Base-by-base conservation (phyloP, 2,888 invertebrate genomes). In the Scaptomyza caliginosa region DNA sequence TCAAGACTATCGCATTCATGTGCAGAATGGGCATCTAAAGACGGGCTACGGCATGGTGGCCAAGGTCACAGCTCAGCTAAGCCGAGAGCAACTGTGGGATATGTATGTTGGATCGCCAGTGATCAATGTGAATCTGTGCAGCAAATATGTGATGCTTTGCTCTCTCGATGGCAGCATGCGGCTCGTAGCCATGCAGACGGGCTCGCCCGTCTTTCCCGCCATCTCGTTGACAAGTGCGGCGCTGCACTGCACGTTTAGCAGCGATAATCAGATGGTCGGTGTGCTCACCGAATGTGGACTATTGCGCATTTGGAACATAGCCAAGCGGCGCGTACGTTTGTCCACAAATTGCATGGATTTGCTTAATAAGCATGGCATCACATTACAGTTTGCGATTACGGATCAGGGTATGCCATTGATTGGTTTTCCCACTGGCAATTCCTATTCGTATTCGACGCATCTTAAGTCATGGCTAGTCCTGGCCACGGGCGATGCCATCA, bases 371-470 rank as follows among this genome's bases (percentile, higher is more conserved):
- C 89, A 90, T 42, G 66, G 94, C 93, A 21, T 93, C 92, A 63
- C 93, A 92, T 69, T 94, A 93, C 86, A 93, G 93, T 57, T 93
- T 94, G 80, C 92, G 90, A 74, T 91, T 88, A 83, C 95, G 11
- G 94, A 96, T 67, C 94, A 95, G 67, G 96, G 96, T 23, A 93
- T 95, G 88, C 97, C 98, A 0, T 93, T 97, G 88, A 93, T 98
- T 70, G 94, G 96, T n/a, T 93, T 98, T 30, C 95, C 95, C 28
- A 96, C 95, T 88, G 96, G 97, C 21, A 95, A 95, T 89, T 96
- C 97, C 2, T 98, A 96, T 88, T 95, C 96, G 59, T 98, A 95
- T 90, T 95, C 95, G 77, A 92, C 93, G 73, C 94, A 95, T 86
- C 92, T 98, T 86, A 94, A 94, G 83, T 93, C 95, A 4, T 95